Conservation (phyloP, 2,113 vertebrate genomes). For the Nyctibius bracteatus region DNA sequence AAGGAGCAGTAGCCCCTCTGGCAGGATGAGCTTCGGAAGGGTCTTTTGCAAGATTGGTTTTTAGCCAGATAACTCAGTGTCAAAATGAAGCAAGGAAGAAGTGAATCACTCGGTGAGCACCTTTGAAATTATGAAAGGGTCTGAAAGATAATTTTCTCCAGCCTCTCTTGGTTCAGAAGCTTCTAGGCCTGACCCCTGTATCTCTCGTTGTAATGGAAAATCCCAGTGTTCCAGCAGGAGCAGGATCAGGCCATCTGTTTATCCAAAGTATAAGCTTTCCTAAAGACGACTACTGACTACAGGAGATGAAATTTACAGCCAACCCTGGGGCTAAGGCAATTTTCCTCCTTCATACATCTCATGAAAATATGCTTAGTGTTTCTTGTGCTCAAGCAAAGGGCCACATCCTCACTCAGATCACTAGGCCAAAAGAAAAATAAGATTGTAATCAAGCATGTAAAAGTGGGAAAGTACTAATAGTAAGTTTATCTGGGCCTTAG, state of each 20-base stretch:
- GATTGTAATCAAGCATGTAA: background rate
- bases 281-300: background rate
- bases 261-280: background rate
- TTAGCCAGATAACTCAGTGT: background rate
- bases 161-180: background rate
- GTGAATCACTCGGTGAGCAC: background rate
- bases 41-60: background rate
- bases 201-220: background rate
- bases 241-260: background rate
- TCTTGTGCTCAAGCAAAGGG: background rate
- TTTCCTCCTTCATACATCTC: background rate
- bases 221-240: background rate
- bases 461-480: background rate
- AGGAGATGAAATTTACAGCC: background rate
- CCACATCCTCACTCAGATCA: background rate
- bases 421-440: background rate
- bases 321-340: background rate
- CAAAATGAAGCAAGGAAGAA: background rate
- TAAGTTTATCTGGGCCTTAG: background rate
- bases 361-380: background rate
- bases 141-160: background rate
- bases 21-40: background rate
- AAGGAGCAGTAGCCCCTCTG: background rate
- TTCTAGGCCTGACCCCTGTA: background rate
- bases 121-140: background rate